phyloP scores from a whole-genome alignment of 2,113 vertebrate genomes.

The Cyprinus carpio region DNA sequence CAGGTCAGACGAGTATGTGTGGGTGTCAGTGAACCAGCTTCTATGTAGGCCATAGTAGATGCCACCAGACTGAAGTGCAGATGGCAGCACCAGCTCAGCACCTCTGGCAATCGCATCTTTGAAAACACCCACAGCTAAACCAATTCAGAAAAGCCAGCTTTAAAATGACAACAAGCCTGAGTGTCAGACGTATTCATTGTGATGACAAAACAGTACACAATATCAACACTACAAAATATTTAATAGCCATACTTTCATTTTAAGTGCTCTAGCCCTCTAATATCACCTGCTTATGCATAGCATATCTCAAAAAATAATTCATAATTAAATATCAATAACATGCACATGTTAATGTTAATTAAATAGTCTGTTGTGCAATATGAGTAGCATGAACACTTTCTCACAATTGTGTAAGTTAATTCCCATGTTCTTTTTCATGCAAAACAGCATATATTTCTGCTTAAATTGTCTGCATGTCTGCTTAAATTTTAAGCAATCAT shows the following conservation, averaged over 20 bases:
- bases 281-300: background rate
- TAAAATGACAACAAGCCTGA: background rate
- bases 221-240: background rate
- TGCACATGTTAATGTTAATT: background rate
- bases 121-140: conserved; percentile 25
- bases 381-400: background rate
- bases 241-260: background rate
- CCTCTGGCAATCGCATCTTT: conserved; percentile 3
- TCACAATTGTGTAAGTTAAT: background rate
- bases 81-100: conserved; percentile 40
- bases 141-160: conserved; percentile 30
- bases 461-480: no score
- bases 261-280: background rate
- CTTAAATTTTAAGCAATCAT: no score
- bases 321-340: background rate
- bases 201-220: background rate
- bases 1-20: conserved; percentile 15
- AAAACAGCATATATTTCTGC: background rate
- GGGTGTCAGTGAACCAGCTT: conserved; percentile 7
- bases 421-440: background rate
- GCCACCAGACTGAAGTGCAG: conserved; percentile 43
- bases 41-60: conserved; percentile 47
- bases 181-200: background rate
- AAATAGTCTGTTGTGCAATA: background rate
- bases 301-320: background rate